phyloP scores from a whole-genome alignment of 1,140 invertebrate species.

The Neotoxoptera formosana region DNA sequence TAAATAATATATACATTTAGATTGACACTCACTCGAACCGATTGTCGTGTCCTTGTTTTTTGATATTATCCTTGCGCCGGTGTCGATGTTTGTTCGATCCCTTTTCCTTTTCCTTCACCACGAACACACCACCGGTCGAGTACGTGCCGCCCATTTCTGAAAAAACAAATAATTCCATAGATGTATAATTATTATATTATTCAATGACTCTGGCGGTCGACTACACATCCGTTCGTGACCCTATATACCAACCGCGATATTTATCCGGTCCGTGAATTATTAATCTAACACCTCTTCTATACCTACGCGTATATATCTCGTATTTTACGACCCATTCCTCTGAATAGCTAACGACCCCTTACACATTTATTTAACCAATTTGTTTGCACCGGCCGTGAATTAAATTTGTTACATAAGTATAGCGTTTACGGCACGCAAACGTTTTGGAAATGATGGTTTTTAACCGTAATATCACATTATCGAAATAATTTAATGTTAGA shows the following conservation, averaged over 20 bases:
- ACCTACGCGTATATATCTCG: neutral
- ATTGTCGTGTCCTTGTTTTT: neutral
- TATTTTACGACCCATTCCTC: neutral
- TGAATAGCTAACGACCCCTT: neutral
- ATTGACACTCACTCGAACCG: constrained; percentile 38
- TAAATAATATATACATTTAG: neutral
- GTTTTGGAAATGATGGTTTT: neutral
- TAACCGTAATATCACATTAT: neutral
- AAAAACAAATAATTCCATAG: constrained; percentile 15
- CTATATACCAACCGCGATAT: neutral
- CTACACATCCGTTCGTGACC: neutral
- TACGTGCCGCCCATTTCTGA: constrained; percentile 47
- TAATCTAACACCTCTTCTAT: neutral
- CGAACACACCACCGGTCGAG: constrained; percentile 48
- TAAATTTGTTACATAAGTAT: neutral
- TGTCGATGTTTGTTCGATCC: constrained; percentile 34
- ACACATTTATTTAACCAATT: neutral
- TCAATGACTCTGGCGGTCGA: neutral
- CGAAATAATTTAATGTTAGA: neutral
- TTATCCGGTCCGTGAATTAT: neutral
- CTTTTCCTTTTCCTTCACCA: constrained; percentile 52
- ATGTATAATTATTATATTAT: constrained; percentile 17
- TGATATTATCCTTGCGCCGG: neutral
- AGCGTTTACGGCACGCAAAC: neutral
- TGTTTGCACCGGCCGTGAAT: neutral